Conservation (phyloP, 2,113 vertebrate species). For the Leiothrix lutea region DNA sequence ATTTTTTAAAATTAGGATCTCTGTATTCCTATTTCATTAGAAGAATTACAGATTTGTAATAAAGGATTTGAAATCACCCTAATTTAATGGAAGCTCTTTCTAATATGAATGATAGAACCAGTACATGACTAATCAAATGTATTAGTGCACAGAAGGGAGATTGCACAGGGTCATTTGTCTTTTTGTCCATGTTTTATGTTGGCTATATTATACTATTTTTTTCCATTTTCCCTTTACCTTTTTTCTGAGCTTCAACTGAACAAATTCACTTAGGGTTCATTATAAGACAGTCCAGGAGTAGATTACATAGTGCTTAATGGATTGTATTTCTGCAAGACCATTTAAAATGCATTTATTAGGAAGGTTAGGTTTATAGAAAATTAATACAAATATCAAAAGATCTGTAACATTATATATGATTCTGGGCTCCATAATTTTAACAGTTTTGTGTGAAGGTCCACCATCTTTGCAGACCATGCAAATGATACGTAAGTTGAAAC, state of each 20-base stretch:
- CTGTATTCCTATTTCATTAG: conserved; percentile 38
- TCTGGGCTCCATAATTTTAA: background rate
- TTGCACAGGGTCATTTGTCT: conserved; percentile 37
- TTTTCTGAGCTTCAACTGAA: background rate
- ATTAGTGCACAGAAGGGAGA: conserved; percentile 24
- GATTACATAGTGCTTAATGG: conserved; percentile 35
- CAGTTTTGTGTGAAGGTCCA: background rate
- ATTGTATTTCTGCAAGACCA: conserved; percentile 35
- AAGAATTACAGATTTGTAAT: conserved; percentile 30
- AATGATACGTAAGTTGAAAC: background rate
- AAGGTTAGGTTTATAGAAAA: conserved; percentile 30
- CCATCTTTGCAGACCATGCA: background rate
- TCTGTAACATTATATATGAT: background rate
- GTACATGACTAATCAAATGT: conserved; percentile 51
- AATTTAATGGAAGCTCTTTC: conserved; percentile 48
- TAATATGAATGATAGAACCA: conserved; percentile 9
- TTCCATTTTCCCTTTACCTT: background rate
- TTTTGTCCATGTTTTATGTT: conserved; percentile 10
- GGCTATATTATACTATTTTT: background rate
- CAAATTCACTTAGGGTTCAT: conserved; percentile 53
- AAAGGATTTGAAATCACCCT: conserved; percentile 43
- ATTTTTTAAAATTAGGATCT: conserved; percentile 25
- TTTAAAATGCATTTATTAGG: conserved; percentile 31
- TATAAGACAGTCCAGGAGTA: background rate
- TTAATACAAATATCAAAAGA: conserved; percentile 46